Percentiles rank a stretch among this genome's conserved stretches.
Conservation (phyloP, 2,888 invertebrate species). For the Campoletis raptor region DNA sequence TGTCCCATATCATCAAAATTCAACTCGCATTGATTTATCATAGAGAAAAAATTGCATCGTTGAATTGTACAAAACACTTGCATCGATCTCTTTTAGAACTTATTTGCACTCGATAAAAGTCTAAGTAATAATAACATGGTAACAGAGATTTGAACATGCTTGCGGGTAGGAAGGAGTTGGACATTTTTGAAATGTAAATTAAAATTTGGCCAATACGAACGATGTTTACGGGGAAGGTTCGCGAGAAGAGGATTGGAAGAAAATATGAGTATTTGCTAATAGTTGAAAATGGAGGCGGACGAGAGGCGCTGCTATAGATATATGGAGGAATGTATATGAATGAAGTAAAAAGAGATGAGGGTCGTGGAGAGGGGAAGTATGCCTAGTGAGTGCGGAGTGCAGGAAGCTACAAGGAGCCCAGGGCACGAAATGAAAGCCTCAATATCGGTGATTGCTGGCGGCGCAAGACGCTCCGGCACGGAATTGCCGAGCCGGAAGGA, state of each 20-base stretch:
- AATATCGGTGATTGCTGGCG: slow-evolving; percentile 84
- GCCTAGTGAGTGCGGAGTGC: slow-evolving; percentile 68
- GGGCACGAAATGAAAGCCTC: slow-evolving; percentile 84
- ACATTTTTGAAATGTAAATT: slow-evolving; percentile 1
- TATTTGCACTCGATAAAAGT: background rate
- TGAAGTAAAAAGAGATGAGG: slow-evolving; percentile 16
- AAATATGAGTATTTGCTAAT: slow-evolving; percentile 55
- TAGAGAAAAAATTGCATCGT: too few relatives aligned
- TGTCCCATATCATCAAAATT: too few relatives aligned
- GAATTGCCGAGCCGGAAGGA: slow-evolving; percentile 79
- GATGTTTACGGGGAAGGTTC: slow-evolving; percentile 37
- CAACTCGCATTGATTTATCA: too few relatives aligned
- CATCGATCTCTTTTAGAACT: too few relatives aligned
- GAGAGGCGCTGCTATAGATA: slow-evolving; percentile 21
- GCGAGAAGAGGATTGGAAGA: slow-evolving; percentile 45
- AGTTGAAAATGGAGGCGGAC: slow-evolving; percentile 60
- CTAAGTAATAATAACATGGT: background rate
- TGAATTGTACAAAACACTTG: too few relatives aligned
- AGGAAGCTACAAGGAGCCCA: slow-evolving; percentile 70
- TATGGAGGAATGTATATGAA: background rate
- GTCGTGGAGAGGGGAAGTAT: slow-evolving; percentile 37
- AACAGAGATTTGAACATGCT: background rate
- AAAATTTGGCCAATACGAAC: slow-evolving; percentile 42
- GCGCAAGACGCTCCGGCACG: slow-evolving; percentile 81
- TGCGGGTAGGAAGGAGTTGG: background rate